phyloP scores from a whole-genome alignment of 2,113 vertebrate genomes.

The Neodontobutis hainanensis region DNA sequence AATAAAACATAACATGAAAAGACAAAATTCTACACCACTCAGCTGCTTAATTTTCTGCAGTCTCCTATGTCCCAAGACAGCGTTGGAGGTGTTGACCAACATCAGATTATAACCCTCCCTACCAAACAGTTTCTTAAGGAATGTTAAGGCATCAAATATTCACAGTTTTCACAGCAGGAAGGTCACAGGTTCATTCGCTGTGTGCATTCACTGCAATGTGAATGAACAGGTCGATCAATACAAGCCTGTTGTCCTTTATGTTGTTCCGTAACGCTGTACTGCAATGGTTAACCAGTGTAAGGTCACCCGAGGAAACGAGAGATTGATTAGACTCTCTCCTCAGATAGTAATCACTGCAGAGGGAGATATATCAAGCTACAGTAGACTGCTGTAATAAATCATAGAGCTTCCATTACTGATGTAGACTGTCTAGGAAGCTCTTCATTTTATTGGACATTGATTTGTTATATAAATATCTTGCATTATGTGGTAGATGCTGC shows the following conservation, averaged over 20 bases:
- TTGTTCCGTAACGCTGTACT: neutral
- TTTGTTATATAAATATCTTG: neutral
- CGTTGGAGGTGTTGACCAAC: neutral
- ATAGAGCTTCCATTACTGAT: neutral
- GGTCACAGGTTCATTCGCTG: conserved; percentile 18
- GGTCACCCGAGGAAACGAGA: conserved; percentile 28
- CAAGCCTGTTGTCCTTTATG: conserved; percentile 14
- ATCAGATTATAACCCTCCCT: neutral
- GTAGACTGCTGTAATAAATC: neutral
- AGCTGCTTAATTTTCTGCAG: neutral
- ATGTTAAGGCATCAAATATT: conserved; percentile 23
- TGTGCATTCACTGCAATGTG: conserved; percentile 12
- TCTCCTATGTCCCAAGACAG: neutral
- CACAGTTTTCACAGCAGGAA: conserved; percentile 10
- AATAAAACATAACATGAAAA: conserved; percentile 16
- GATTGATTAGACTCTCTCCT: conserved; percentile 31
- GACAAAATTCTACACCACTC: neutral
- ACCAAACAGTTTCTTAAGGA: neutral
- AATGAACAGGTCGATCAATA: conserved; percentile 30
- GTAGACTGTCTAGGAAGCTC: neutral
- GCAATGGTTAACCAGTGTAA: conserved; percentile 13
- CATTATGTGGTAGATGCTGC: too few relatives aligned
- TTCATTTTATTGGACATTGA: neutral
- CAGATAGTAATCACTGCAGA: neutral
- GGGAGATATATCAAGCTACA: neutral